Base-by-base conservation (phyloP, 2,113 vertebrate species). In the Macrotus californicus region DNA sequence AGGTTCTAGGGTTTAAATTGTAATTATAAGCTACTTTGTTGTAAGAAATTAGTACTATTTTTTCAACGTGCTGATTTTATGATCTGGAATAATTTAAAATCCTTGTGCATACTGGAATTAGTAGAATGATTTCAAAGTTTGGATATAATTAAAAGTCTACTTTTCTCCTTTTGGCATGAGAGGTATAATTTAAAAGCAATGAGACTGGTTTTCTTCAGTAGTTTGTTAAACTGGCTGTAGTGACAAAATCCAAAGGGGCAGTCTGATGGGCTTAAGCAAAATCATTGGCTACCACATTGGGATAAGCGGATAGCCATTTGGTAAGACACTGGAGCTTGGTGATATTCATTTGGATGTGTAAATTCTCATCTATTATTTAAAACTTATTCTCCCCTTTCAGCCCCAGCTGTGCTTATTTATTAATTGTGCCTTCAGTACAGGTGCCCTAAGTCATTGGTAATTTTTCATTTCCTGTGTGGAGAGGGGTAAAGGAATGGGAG, bases 71-170 rank as follows among this genome's bases (percentile, higher is more conserved):
- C 34, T 88, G 1, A 3, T 89, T 93, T 91, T 93, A 48, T 93
- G 29, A 81, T 36, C 43, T 64, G 41, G 52, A 9, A 87, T 82
- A 59, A 91, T 73, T 89, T 77, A n/a, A 96, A 88, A 95, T 82
- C n/a, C 59, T 16, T 86, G 56, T 70, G 7, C 43, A 87, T 12
- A n/a, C 26, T 80, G 76, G 15, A 91, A 91, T 96, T 52, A 91
- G 22, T 54, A 75, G 46, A 61, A 89, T 52, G 2, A 24, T 85
- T 87, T 66, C 56, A 89, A 86, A 96, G 54, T 46, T 43, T 87
- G 26, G 34, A 92, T 76, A 93, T 91, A 89, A 82, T 46, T 46
- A 48, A 34, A 79, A 61, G 34, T 43, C 29, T 59, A 8, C n/a
- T n/a, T 69, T 72, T 82, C 21, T 77, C 18, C 52, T 75, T 67